Conservation (phyloP, 2,797 vertebrate genomes). For the Valencia hispanica region DNA sequence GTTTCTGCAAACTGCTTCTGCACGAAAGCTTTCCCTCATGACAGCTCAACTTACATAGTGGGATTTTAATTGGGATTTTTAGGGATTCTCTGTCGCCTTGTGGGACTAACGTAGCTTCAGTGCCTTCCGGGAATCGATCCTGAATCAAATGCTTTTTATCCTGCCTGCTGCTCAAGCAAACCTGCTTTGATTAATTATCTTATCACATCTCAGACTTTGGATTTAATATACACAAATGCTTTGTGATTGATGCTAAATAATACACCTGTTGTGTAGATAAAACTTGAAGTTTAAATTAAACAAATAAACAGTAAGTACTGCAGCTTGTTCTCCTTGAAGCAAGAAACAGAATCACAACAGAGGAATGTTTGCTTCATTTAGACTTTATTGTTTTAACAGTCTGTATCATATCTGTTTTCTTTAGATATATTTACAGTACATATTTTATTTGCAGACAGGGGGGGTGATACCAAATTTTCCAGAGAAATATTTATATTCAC, state of each 20-base stretch:
- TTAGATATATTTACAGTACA: slow-evolving; percentile 86
- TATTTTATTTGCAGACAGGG: slow-evolving; percentile 77
- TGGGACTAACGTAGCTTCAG: slow-evolving; percentile 28
- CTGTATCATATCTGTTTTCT: slow-evolving; percentile 76
- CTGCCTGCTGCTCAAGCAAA: slow-evolving; percentile 47
- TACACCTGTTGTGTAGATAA: slow-evolving; percentile 47
- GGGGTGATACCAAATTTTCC: slow-evolving; percentile 72
- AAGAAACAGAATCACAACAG: slow-evolving; percentile 17
- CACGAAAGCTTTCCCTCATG: slow-evolving; percentile 44
- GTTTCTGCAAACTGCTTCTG: slow-evolving; percentile 17
- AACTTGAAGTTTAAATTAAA: slow-evolving; percentile 40
- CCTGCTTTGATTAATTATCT: slow-evolving; percentile 52
- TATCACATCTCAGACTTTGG: slow-evolving; percentile 22
- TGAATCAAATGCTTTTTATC: slow-evolving; percentile 23
- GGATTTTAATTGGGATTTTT: slow-evolving; percentile 40
- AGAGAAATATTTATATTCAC: slow-evolving; percentile 72
- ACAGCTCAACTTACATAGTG: slow-evolving; percentile 13
- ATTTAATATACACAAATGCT: slow-evolving; percentile 10
- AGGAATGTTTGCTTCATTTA: slow-evolving; percentile 67
- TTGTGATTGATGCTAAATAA: slow-evolving; percentile 38
- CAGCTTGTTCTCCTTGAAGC: slow-evolving; percentile 2
- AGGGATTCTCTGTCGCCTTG: slow-evolving; percentile 27
- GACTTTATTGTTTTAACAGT: slow-evolving; percentile 90
- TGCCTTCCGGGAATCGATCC: slow-evolving; percentile 57
- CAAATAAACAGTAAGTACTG: slow-evolving; percentile 39